These are phyloP conservation scores for Crotalus viridis DNA, from an alignment of 2,113 vertebrate species.

Conservation along the genomic window DNA sequence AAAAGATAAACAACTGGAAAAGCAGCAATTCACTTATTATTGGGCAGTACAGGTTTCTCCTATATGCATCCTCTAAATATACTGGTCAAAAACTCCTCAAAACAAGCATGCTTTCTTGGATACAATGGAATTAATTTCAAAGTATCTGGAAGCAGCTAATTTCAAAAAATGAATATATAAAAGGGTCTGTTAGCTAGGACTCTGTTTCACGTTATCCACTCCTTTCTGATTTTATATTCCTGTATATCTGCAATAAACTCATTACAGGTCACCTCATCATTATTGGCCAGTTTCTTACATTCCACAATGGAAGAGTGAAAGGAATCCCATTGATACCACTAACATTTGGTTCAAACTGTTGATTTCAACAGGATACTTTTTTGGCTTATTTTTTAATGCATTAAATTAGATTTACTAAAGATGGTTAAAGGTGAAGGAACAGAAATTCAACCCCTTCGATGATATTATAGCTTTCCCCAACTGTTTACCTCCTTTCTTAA, in stretches of 20 bases:
- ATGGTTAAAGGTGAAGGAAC: neutral
- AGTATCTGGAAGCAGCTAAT: neutral
- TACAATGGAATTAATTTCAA: neutral
- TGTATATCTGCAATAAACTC: neutral
- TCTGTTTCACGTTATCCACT: neutral
- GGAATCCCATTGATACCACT: neutral
- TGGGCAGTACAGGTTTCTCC: neutral
- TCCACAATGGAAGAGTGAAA: neutral
- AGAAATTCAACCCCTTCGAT: neutral
- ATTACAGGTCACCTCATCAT: neutral
- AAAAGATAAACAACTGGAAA: neutral
- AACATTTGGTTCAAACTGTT: neutral
- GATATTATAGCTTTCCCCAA: neutral
- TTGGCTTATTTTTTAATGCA: neutral
- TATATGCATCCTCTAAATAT: neutral
- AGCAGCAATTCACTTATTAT: neutral
- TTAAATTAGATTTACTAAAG: neutral
- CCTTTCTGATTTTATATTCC: neutral
- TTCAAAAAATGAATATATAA: neutral
- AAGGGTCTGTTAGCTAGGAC: neutral
- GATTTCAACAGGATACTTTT: neutral
- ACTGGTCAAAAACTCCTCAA: neutral
- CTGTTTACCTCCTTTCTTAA: neutral
- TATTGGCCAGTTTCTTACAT: neutral
- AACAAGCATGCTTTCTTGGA: neutral